Conservation (phyloP, 2,888 invertebrate species). For the Bellardia pandia region DNA sequence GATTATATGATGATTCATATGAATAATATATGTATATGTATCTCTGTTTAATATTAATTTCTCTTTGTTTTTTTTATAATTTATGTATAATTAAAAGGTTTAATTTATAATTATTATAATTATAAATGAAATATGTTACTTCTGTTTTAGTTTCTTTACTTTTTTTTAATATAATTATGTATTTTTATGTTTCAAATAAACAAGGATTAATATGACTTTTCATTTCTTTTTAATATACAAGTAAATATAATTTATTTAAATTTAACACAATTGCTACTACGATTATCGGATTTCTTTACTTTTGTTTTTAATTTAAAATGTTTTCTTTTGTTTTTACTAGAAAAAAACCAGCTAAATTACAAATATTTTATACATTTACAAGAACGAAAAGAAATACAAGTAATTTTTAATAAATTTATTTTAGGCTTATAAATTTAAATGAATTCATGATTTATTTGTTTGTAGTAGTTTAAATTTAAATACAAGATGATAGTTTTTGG, state of each 20-base stretch:
- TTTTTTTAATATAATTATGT: conserved; percentile 8
- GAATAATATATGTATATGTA: conserved; percentile 54
- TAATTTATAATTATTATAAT: conserved; percentile 72
- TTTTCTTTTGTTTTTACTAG: conserved; percentile 18
- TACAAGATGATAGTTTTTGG: conserved; percentile 57
- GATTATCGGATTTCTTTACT: conserved; percentile 20
- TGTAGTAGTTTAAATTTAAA: neutral
- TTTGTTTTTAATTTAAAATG: neutral
- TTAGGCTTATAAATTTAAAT: neutral
- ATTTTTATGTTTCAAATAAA: conserved; percentile 18
- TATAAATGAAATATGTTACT: conserved; percentile 64
- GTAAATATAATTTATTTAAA: conserved; percentile 20
- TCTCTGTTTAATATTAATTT: conserved; percentile 55
- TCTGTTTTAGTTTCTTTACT: conserved; percentile 69
- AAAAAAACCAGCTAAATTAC: conserved; percentile 51
- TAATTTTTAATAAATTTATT: conserved; percentile 17
- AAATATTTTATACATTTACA: conserved; percentile 50
- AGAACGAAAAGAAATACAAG: conserved; percentile 12
- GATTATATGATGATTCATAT: conserved; percentile 37
- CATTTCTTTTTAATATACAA: conserved; percentile 7
- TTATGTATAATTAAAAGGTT: conserved; percentile 65
- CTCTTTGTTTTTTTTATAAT: conserved; percentile 36
- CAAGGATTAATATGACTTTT: conserved; percentile 41
- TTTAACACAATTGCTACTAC: conserved; percentile 48
- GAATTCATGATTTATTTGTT: neutral